Base-by-base conservation (phyloP, 2,797 vertebrate species). In the Aplochiton taeniatus region DNA sequence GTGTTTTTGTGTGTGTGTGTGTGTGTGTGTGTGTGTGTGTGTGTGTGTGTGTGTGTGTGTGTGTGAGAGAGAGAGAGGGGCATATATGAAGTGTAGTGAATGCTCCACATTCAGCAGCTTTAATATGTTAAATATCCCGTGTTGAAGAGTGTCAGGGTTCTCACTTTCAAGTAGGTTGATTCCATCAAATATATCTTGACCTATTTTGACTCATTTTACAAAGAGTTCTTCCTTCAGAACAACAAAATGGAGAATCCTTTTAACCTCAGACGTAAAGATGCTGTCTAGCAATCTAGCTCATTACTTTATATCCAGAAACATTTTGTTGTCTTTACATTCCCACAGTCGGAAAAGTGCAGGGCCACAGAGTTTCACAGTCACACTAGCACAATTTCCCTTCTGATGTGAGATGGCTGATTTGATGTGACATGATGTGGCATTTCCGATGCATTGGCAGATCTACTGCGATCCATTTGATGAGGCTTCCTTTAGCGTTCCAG, bases 401-500 rank as follows among this genome's bases (percentile, higher is more conserved):
- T 79, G 59, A 44, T 20, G n/a, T 44, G 56, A 68, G 45, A 67
- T 53, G 68, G 17, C 66, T 73, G 71, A 74, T 61, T 69, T n/a
- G 72, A 78, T 58, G 64, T 65, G 76, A 82, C 80, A 83, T n/a
- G n/a, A n/a, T n/a, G n/a, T n/a, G 75, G 65, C 53, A 57, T 69
- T 59, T 75, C 61, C 61, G 65, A 65, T 47, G 52, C 68, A 18
- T 12, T 16, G 43, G 65, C 57, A 69, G 31, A 52, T 52, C 65
- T 73, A 50, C 74, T 82, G 66, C 65, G 41, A 43, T 4, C 31
- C 66, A 65, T 17, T 48, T 45, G 50, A 58, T 50, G 46, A 64
- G 57, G 52, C 63, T 54, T 70, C 50, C 65, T 73, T 8, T 13
- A 49, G 57, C 65, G 76, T 75, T 70, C 50, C 75, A 69, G 48